Evolutionary conservation across 2,113 vertebrate species (phyloP), one percentile per base, ranked within the genome.

Genomic region (Todiramphus saurophagus): DNA sequence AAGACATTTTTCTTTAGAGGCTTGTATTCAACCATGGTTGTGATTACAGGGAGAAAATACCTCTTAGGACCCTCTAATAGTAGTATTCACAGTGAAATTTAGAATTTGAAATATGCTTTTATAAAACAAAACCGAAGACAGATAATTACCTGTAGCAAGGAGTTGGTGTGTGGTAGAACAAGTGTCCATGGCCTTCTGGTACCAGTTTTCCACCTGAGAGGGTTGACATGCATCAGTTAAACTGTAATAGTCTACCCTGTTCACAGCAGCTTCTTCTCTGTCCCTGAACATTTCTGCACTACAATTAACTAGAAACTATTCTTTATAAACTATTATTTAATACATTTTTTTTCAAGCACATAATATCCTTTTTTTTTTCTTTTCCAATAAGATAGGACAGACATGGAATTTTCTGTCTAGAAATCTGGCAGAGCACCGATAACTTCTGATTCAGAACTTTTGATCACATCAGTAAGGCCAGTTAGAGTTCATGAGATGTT

Each of bases 91-190:
- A 62, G 62, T 76, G n/a, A 46, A 64, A 9, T 31, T 37, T 5
- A 21, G 79, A n/a, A n/a, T 18, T 23, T 81, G 39, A 14, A 20
- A 85, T 18, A 13, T 44, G 33, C 30, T 53, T 73, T 88, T 75
- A 5, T 25, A 83, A 86, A 62, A 28, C 30, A 77, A 53, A 87
- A 5, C 10, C 68, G 68, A 56, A 82, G 72, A 31, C 21, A 24
- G 28, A 30, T 50, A 5, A 60, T 97, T 94, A 99, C 99, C 99
- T 98, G 98, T 97, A 94, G 98, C 98, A 33, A 99, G 96, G 74
- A 98, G 98, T 74, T 99, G 98, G 91, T 98, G 99, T 96, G 98
- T 99, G 76, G 98, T 96, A 85, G 98, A 98, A 73, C 99, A 99
- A 1, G 95, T 98, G 96, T 99, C 99, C 58, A 98, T 96, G n/a